Conservation (phyloP, 2,797 vertebrate species). For the Sebastes vulpes region DNA sequence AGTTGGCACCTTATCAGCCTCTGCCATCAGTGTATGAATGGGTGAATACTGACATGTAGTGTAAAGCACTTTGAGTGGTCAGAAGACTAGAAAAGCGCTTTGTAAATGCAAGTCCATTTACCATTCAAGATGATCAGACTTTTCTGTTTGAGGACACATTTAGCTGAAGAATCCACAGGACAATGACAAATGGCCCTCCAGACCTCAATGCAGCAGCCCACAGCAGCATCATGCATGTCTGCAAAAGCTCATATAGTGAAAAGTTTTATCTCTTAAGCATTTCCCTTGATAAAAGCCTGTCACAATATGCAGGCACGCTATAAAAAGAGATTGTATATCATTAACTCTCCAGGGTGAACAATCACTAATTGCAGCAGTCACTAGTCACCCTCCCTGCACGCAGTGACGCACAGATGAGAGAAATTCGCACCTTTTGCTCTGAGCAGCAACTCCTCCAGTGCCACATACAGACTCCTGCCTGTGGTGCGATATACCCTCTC, state of each 20-base stretch:
- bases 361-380: slow-evolving; percentile 77
- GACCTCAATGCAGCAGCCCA: slow-evolving; percentile 42
- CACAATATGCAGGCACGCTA: slow-evolving; percentile 35
- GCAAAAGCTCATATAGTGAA: slow-evolving; percentile 37
- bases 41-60: too few species aligned
- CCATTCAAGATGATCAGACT: not conserved
- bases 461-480: slow-evolving; percentile 46
- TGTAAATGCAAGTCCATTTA: not conserved
- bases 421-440: slow-evolving; percentile 80
- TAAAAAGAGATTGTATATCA: slow-evolving; percentile 57
- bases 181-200: slow-evolving; percentile 55
- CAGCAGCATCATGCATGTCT: slow-evolving; percentile 20
- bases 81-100: too few species aligned
- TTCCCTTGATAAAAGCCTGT: slow-evolving; percentile 43
- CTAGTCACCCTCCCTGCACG: slow-evolving; percentile 50
- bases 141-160: slow-evolving; percentile 18
- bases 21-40: too few species aligned
- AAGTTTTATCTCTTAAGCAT: slow-evolving; percentile 64
- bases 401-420: slow-evolving; percentile 71
- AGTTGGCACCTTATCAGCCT: too few species aligned
- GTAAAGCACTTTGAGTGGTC: too few species aligned
- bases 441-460: slow-evolving; percentile 63
- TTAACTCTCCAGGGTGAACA: slow-evolving; percentile 70
- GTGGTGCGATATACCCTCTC: slow-evolving; percentile 48
- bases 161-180: slow-evolving; percentile 36